Base-by-base conservation (phyloP, 2,113 vertebrate species). In the Thalassoma bifasciatum region DNA sequence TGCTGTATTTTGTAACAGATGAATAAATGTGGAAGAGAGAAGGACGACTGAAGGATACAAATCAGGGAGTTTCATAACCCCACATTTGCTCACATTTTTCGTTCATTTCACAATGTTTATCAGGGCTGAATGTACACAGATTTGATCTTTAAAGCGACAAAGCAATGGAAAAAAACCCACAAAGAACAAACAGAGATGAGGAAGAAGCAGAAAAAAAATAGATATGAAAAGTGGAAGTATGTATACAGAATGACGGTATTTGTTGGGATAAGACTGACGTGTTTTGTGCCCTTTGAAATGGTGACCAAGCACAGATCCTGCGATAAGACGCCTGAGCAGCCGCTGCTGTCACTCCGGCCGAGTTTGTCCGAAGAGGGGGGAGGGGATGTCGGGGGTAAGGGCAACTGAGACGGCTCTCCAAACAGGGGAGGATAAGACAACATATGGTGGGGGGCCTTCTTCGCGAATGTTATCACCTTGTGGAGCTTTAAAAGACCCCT, bases 301-400 rank as follows among this genome's bases (percentile, higher is more conserved):
- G 81, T 46, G 58, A 76, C 66, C 64, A 40, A 23, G 67, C 60
- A 66, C 66, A 74, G 82, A 73, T 63, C 30, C 51, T 24, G 72
- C 1, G 86, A 87, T 84, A 86, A 82, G 70, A 74, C 24, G 73
- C 50, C 74, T 5, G 62, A 82, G 72, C 92, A 92, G 89, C 68
- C 82, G 85, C 1, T 30, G 86, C 90, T 90, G 92, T 92, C 92
- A 92, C 83, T 93, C 89, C 38, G 46, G 14, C 52, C 1, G 30
- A 46, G 83, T 26, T 46, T 36, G 3, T 21, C 37, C 1, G 42
- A 34, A 1, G 23, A 12, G 74, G 64, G 51, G 64, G 51, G 66
- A 12, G 3, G 26, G 38, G 13, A 36, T 13, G 49, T 49, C 3
- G 56, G 12, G 75, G 63, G 60, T 60, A 50, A 67, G 52, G 21